Conservation (phyloP, 1,140 invertebrate species). For the Lasioglossum baleicum region DNA sequence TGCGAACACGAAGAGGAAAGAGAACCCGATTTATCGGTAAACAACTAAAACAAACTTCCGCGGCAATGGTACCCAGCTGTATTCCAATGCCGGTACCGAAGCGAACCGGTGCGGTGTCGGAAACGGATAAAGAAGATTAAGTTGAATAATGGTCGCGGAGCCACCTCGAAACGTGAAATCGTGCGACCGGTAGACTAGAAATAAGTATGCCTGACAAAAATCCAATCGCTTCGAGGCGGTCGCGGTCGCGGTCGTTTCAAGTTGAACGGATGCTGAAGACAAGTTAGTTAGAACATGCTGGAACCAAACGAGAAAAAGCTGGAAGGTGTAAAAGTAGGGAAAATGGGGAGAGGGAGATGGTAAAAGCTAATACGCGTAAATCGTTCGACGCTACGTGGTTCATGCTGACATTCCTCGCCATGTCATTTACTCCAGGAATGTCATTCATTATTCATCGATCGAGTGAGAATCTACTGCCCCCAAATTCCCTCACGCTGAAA, state of each 20-base stretch:
- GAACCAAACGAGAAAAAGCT: too few relatives aligned
- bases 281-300: too few relatives aligned
- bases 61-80: background rate
- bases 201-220: conserved; percentile 58
- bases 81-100: background rate
- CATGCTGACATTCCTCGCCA: conserved; percentile 40
- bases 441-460: conserved; percentile 61
- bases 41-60: background rate
- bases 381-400: conserved; percentile 19
- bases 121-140: background rate
- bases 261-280: conserved; percentile 24
- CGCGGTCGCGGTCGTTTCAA: conserved; percentile 19
- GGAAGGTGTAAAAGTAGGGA: too few relatives aligned
- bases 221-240: conserved; percentile 42
- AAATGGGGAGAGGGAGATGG: background rate
- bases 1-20: background rate
- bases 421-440: conserved; percentile 32
- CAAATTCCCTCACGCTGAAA: conserved; percentile 30
- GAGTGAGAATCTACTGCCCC: conserved; percentile 6
- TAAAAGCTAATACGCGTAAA: conserved; percentile 24
- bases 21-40: background rate
- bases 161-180: conserved; percentile 46
- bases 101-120: background rate
- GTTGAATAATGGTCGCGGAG: conserved; percentile 7
- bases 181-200: conserved; percentile 27